Base-by-base conservation (phyloP, 30 jellyfish, hydroid and myxozoan species). In the Rhopilema esculentum region DNA sequence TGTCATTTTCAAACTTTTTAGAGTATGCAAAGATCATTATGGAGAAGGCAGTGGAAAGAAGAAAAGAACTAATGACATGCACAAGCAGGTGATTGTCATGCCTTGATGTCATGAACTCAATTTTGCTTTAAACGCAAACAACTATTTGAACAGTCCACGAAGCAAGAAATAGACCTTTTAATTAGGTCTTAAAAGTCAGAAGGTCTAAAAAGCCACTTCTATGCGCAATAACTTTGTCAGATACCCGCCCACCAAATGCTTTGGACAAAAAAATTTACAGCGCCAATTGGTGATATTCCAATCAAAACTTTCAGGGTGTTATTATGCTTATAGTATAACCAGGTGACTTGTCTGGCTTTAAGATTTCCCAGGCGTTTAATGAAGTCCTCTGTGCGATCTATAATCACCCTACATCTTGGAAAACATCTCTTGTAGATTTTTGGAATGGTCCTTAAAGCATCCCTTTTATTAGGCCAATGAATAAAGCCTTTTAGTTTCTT, bases 201-300 rank as follows among this genome's bases (percentile, higher is more conserved):
- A 16, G 30, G 32, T 86, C 89, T 30, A 86, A 33, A 31, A 86
- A 75, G 8, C 89, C 95, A 24, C 82, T 18, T 57, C 66, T 25
- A 9, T 20, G 33, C 19, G 83, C 23, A 1, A 74, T 86, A 21
- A 30, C 84, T 33, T 86, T 72, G 77, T 86, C 95, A 0, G 95
- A 86, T 4, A 66, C 84, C 27, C 89, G 26, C 49, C 95, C 95
- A 2, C 85, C 84, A 32, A 29, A 86, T 80, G 82, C 84, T 8
- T 33, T 22, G 1, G 95, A 86, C 49, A 86, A 33, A 86, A n/a
- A n/a, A 86, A 6, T 21, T 57, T 49, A 73, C 63, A 0, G 74
- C 77, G 12, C 85, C 73, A 18, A 73, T 26, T 33, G 85, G 72
- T 19, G 26, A 4, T 6, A 30, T 33, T 2, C 90, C 69, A 80